phyloP scores from a whole-genome alignment of 30 jellyfish, hydroid and myxozoan genomes.

The Pelagia noctiluca region DNA sequence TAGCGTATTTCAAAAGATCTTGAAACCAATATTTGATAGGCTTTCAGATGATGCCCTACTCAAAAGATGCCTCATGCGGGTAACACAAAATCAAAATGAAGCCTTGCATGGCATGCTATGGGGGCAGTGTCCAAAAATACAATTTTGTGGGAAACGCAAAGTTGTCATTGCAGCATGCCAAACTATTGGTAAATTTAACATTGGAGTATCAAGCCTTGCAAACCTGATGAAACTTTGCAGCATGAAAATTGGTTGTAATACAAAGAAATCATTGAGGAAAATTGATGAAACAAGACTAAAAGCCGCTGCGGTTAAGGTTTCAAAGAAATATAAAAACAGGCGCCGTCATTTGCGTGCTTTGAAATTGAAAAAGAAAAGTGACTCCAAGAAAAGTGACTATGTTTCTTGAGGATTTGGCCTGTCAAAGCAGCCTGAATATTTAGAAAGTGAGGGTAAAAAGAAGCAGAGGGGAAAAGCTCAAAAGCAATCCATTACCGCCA shows the following conservation, averaged over 20 bases:
- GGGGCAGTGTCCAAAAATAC: slow-evolving; percentile 50
- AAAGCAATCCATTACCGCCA: background rate
- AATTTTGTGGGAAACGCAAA: slow-evolving; percentile 29
- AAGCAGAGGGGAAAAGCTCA: background rate
- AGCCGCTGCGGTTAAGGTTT: slow-evolving; percentile 16
- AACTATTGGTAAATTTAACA: background rate
- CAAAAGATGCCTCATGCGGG: slow-evolving; percentile 45
- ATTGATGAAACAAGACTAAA: slow-evolving; percentile 9
- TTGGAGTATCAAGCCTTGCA: slow-evolving; percentile 6
- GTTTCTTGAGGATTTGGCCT: background rate
- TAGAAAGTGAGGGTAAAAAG: background rate
- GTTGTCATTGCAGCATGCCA: slow-evolving; percentile 7
- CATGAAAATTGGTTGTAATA: background rate
- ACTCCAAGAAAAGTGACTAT: background rate
- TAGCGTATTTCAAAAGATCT: slow-evolving; percentile 19
- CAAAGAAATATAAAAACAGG: slow-evolving; percentile 13
- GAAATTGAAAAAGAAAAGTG: background rate
- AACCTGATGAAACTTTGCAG: background rate
- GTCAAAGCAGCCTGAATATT: background rate
- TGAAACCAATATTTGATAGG: slow-evolving; percentile 51
- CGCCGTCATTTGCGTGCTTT: slow-evolving; percentile 30
- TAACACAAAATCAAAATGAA: slow-evolving; percentile 62
- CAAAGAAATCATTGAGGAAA: background rate
- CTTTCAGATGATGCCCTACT: slow-evolving; percentile 42
- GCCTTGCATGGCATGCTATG: slow-evolving; percentile 50